Evolutionary conservation across 2,888 invertebrate genomes (phyloP).

Genomic region (Graphium colonna): DNA sequence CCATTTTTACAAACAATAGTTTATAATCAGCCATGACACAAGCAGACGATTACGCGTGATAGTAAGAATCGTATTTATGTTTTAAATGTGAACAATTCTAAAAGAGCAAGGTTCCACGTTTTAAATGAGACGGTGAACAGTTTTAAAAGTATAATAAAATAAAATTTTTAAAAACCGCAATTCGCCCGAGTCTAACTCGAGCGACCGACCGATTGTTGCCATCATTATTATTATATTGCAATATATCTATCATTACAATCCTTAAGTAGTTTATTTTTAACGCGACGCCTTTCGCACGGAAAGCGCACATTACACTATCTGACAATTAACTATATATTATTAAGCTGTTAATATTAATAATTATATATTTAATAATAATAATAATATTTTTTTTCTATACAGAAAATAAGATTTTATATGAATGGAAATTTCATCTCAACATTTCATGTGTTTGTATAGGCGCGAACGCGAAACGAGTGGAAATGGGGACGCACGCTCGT

Average conservation of each 20-base stretch:
- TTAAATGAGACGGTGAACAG: neutral
- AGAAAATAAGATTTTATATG: slow-evolving; percentile 17
- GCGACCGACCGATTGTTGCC: slow-evolving; percentile 4
- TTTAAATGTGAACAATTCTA: neutral
- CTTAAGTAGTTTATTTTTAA: slow-evolving; percentile 13
- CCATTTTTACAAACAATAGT: neutral
- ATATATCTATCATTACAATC: slow-evolving; percentile 2
- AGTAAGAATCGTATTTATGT: neutral
- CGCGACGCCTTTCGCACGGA: slow-evolving; percentile 1
- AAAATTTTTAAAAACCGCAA: neutral
- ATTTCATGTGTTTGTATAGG: neutral
- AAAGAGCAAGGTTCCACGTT: neutral
- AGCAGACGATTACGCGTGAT: neutral
- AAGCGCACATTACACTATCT: slow-evolving; percentile 9
- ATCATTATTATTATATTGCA: slow-evolving; percentile 8
- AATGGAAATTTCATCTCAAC: slow-evolving; percentile 11
- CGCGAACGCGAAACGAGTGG: neutral
- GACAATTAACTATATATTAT: slow-evolving; percentile 8
- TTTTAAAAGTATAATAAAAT: neutral
- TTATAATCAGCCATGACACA: neutral
- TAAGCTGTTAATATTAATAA: slow-evolving; percentile 17
- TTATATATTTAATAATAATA: slow-evolving; percentile 10
- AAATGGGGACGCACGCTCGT: neutral
- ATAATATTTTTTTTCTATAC: slow-evolving; percentile 15
- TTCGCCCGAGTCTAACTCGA: slow-evolving; percentile 15